These are phyloP conservation scores for Sprattus sprattus DNA, from an alignment of 2,113 vertebrate genomes.

Conservation along the genomic window DNA sequence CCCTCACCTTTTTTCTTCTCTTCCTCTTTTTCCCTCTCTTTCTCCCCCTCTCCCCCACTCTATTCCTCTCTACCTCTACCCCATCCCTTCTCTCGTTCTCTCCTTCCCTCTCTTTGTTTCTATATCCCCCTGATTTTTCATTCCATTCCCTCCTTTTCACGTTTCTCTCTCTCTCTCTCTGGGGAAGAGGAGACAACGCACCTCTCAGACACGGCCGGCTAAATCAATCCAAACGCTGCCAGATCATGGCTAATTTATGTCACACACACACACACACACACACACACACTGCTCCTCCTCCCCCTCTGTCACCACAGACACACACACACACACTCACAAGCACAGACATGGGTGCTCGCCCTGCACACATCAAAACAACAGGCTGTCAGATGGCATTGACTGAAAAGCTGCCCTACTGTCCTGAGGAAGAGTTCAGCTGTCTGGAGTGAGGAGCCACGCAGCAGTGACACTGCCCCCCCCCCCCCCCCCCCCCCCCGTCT, in stretches of 20 bases:
- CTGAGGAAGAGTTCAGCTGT: conserved; percentile 2
- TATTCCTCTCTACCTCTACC: not conserved
- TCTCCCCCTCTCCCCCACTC: not conserved
- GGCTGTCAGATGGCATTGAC: conserved; percentile 21
- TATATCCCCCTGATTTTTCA: not conserved
- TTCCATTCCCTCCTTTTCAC: not conserved
- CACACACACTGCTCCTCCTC: not conserved
- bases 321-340: not conserved
- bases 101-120: not conserved
- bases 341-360: not conserved
- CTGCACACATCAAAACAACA: conserved; percentile 12
- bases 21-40: not conserved
- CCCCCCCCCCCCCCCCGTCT: not conserved
- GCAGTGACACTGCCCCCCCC: not conserved
- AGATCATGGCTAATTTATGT: conserved; percentile 40
- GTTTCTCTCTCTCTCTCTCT: not conserved
- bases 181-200: conserved; percentile 4
- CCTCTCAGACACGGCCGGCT: conserved; percentile 36
- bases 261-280: conserved; percentile 7
- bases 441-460: not conserved
- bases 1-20: not conserved
- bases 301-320: not conserved
- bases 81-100: not conserved
- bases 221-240: conserved; percentile 45
- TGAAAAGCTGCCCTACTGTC: not conserved